These are phyloP conservation scores for Periplaneta americana DNA, from an alignment of 1,140 invertebrate species.

Conservation along the genomic window DNA sequence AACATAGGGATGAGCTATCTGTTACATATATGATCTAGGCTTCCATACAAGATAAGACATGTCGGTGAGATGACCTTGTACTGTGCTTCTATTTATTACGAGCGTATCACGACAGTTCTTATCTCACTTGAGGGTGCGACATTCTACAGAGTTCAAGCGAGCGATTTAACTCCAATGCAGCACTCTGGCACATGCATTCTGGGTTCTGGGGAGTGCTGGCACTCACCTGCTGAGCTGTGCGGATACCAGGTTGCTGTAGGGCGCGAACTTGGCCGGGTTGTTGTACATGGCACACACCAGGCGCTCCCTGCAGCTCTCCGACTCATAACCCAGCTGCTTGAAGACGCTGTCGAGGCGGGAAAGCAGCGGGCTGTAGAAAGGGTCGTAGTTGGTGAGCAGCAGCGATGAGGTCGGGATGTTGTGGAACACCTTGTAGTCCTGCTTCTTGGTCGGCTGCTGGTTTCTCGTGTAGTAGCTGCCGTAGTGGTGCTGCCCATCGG, in stretches of 20 bases:
- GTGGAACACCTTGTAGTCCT: constrained; percentile 63
- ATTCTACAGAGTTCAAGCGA: too few relatives aligned
- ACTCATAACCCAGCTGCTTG: constrained; percentile 54
- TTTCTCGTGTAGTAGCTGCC: constrained; percentile 46
- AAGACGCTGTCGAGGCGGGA: constrained; percentile 77
- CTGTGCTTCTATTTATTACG: too few relatives aligned
- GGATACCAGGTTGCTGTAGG: constrained; percentile 80
- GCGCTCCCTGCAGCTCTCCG: constrained; percentile 69
- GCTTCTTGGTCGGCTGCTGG: constrained; percentile 33
- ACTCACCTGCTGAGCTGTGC: constrained; percentile 75
- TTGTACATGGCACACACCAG: constrained; percentile 81
- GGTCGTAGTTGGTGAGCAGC: constrained; percentile 77
- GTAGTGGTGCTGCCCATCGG: constrained; percentile 24
- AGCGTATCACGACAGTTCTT: too few relatives aligned
- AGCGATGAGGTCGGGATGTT: constrained; percentile 76
- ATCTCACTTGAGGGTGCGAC: too few relatives aligned
- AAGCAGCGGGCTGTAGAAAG: constrained; percentile 77
- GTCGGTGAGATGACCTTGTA: too few relatives aligned
- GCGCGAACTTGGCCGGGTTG: constrained; percentile 76
- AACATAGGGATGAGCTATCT: too few relatives aligned
- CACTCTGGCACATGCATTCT: too few relatives aligned
- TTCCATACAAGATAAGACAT: too few relatives aligned
- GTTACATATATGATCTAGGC: too few relatives aligned
- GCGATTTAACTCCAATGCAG: too few relatives aligned
- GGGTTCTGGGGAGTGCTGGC: too few relatives aligned